Evolutionary conservation across 2,888 invertebrate species (phyloP), one percentile per base, ranked within the genome.

Genomic region (Megamerina dolium): DNA sequence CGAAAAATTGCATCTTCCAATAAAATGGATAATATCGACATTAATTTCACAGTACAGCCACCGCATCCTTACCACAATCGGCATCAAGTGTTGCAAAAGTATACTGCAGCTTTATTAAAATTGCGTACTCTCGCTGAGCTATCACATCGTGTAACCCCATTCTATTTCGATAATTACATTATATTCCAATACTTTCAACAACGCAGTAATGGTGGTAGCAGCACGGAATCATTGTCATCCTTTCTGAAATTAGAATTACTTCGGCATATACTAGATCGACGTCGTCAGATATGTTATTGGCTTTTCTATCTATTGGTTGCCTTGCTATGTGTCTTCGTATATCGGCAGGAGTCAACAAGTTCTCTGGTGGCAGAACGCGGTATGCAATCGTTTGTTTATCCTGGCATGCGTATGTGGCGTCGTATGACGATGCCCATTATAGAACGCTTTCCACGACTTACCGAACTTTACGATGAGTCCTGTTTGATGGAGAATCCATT

Each of bases 401-500:
- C 89, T 9, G 83, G 83, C 10, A 77, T 90, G 70, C 81, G 83
- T 57, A 64, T 83, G 20, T 73, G 89, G 60, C 76, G 90, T 43
- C 79, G 80, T 56, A 59, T 85, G 52, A 81, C 86, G 37, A 78
- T 90, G 57, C 89, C 90, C n/a, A 63, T 90, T 23, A 79, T 89
- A 52, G 77, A 79, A 48, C 70, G 76, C 41, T 87, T 85, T 72
- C 87, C 88, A 58, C 82, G 88, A 27, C 63, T 79, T 68, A 55
- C 73, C 80, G 88, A 83, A 65, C 77, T 82, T 32, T 89, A 91
- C 59, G 88, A 90, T 73, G 89, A 90, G 70, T 83, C 85, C 59
- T 91, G 90, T 64, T 73, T 91, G 27, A 71, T 90, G 54, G 81
- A 83, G 63, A 91, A 91, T 72, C 90, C 90, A 12, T 87, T 82